Evolutionary conservation across 2,888 invertebrate genomes (phyloP), one percentile per base, ranked within the genome.

Genomic region (Arge pagana): DNA sequence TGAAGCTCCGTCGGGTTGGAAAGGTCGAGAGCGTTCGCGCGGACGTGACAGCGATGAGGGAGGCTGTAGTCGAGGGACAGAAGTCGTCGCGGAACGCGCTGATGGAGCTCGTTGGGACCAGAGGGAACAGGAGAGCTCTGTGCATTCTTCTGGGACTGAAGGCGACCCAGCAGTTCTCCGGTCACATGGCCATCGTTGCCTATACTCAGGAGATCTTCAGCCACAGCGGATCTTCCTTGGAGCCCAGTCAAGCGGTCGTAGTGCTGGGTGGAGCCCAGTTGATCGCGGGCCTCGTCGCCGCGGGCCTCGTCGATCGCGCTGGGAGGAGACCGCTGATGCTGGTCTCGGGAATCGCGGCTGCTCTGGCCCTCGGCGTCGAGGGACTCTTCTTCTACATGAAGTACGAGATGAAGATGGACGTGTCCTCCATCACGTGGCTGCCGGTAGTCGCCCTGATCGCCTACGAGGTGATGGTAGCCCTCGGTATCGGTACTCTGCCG

Each of bases 151-250:
- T 84, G 40, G 80, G 82, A 0, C 78, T 87, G 48, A 85, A 86
- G 74, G 80, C 84, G 1, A 78, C 81, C 7, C 81, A 81, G 61
- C 87, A 87, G 64, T 82, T 86, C 49, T 83, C 83, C 42, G 84
- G 84, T 0, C 82, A 83, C 57, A 82, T 83, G 40, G 83, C 83
- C 0, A 78, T 84, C 21, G 81, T 83, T 54, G 72, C 82, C 4
- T 84, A 84, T 58, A 79, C 83, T 1, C 83, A 83, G 51, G 80
- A 83, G 58, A 87, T 87, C 63, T 86, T 87, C 63, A 79, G 79
- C 6, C 78, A 78, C 31, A 80, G 81, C 8, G 81, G 80, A 19
- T 78, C 79, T 6, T 77, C 78, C 0, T 57, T 83, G 40, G 78
- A 78, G 2, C 77, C 81, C 2, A 73, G 79, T 52, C 78, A 80